Evolutionary conservation across 2,113 vertebrate genomes (phyloP).

Genomic region (Indri indri): DNA sequence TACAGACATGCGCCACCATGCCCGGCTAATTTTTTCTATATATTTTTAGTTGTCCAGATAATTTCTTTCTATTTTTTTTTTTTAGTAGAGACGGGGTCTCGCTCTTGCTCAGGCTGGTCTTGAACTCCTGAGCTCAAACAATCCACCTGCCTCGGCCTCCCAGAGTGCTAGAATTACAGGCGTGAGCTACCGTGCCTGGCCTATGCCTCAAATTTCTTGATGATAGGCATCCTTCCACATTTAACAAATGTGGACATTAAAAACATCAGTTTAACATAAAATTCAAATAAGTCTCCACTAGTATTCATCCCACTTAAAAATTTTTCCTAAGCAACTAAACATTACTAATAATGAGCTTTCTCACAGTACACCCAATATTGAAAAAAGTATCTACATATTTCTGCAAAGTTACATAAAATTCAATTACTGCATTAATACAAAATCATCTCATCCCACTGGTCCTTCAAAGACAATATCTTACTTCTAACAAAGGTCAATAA

Average conservation of each 20-base stretch:
- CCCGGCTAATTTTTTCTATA: too few relatives aligned
- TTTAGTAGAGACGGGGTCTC: too few relatives aligned
- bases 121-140: too few relatives aligned
- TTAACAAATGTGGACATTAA: slow-evolving; percentile 16
- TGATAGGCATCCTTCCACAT: neutral
- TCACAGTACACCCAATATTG: neutral
- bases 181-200: too few relatives aligned
- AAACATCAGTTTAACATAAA: slow-evolving; percentile 23
- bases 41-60: too few relatives aligned
- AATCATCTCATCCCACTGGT: neutral
- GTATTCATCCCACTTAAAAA: neutral
- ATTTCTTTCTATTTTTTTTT: too few relatives aligned
- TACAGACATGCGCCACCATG: too few relatives aligned
- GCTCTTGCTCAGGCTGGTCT: too few relatives aligned
- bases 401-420: neutral
- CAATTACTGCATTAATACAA: slow-evolving; percentile 17
- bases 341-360: neutral
- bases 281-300: neutral
- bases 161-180: too few relatives aligned
- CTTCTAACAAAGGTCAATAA: slow-evolving; percentile 26
- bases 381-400: neutral
- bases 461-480: neutral
- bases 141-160: too few relatives aligned
- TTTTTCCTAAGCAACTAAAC: slow-evolving; percentile 26
- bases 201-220: neutral